Evolutionary conservation across 2,888 invertebrate species (phyloP), one percentile per base, ranked within the genome.

Genomic region (Brachynemurus nebulosus): DNA sequence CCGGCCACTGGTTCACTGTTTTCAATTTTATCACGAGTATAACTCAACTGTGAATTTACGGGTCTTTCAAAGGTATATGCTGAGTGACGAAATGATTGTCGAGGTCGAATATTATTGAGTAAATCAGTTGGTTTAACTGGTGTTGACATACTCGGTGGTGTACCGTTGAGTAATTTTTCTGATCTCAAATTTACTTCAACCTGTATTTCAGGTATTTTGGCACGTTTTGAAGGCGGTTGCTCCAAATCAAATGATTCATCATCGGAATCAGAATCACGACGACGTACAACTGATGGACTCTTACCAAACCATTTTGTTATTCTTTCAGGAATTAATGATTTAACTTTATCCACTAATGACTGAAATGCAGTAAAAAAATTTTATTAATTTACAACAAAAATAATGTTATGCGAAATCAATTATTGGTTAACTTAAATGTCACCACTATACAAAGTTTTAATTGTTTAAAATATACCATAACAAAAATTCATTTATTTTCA

Each of bases 301-400:
- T 69, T 72, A 4, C 68, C 68, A 45, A 75, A 60, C 21, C 72
- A 69, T 43, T 74, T 69, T 16, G 79, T 78, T 53, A 81, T 66
- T 23, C 80, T 63, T 45, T 73, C 74, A 3, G 78, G 70, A 44
- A 80, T 71, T 53, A 71, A 71, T 45, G 74, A 72, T 51, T 75
- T 74, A 43, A 81, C 72, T 68, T 77, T 79, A 57, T 72, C 73
- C 47, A 80, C 76, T 59, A 82, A 77, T 17, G 81, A 80, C 80
- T 81, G 68, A 38, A 72, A 72, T 52, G 47, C 52, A 50, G 52
- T 40, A 47, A 40, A 37, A 37, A 37, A 17, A 35, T 35, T 3
- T 3, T n/a, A 27, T 27, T 27, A 27, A 27, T 27, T 4, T 27
- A 5, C 27, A 27, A 27, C 2, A 5, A 27, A n/a, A 30, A 11